Conservation (phyloP, 2,113 vertebrate species). For the Trogon surrucura region DNA sequence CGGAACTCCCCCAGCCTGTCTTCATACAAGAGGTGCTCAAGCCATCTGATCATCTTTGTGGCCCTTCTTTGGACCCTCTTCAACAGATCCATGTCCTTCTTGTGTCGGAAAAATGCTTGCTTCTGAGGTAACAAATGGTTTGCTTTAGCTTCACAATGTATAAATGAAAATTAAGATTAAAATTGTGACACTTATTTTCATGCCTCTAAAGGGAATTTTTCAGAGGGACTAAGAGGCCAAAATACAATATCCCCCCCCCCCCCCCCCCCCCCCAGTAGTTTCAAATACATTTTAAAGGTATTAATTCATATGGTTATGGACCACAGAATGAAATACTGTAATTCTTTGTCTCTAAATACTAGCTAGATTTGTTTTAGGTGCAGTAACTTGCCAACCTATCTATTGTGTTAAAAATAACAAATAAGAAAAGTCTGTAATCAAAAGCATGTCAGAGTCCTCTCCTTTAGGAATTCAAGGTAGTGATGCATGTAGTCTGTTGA, state of each 20-base stretch:
- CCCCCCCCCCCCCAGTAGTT: rapidly evolving
- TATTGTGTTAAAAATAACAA: neutral
- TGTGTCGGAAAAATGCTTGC: neutral
- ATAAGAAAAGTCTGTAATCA: neutral
- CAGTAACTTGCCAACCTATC: neutral
- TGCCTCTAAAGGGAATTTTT: neutral
- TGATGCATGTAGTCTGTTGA: neutral
- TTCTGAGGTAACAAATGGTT: neutral
- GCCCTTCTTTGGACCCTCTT: no score
- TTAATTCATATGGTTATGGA: neutral
- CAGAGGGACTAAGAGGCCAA: neutral
- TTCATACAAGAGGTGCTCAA: no score
- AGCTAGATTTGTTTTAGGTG: neutral
- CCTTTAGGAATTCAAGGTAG: neutral
- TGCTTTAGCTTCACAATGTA: neutral
- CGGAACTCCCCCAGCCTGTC: no score
- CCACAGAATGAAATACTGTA: neutral
- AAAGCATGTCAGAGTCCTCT: neutral
- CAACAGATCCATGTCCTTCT: no score
- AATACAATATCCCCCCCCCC: rapidly evolving
- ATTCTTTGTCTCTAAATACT: neutral
- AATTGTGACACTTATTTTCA: neutral
- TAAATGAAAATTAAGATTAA: neutral
- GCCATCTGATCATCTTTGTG: no score
- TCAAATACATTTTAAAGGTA: neutral